Conservation (phyloP, 2,113 vertebrate species). For the Centropus bengalensis region DNA sequence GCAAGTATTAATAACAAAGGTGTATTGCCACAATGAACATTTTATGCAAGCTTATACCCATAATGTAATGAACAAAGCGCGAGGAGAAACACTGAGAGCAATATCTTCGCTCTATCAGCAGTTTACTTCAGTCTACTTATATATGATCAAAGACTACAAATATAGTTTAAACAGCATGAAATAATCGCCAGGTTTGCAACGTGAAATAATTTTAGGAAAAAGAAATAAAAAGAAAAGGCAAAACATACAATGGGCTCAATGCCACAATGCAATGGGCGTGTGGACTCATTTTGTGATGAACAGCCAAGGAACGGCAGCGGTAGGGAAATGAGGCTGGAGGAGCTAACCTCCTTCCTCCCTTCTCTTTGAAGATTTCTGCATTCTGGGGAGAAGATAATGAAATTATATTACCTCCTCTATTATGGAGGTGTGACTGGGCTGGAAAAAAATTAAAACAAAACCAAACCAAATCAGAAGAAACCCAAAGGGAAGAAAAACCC, state of each 20-base stretch:
- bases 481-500: neutral
- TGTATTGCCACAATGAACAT: conserved; percentile 38
- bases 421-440: conserved; percentile 47
- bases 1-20: conserved; percentile 73
- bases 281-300: conserved; percentile 76
- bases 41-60: conserved; percentile 49
- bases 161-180: conserved; percentile 82
- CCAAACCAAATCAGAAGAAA: neutral
- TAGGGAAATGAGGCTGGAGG: conserved; percentile 73
- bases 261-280: conserved; percentile 17
- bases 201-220: conserved; percentile 66
- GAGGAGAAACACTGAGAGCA: conserved; percentile 65
- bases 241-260: conserved; percentile 47
- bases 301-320: conserved; percentile 65
- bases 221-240: conserved; percentile 35
- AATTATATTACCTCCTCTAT: conserved; percentile 75
- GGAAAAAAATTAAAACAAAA: neutral
- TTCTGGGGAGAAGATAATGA: conserved; percentile 78
- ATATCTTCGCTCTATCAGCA: conserved; percentile 77
- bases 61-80: conserved; percentile 58
- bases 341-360: conserved; percentile 66
- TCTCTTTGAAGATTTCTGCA: conserved; percentile 76
- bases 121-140: conserved; percentile 76
- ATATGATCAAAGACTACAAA: conserved; percentile 79
- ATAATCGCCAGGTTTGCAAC: conserved; percentile 76